These are phyloP conservation scores for Drosophila greeni DNA, from an alignment of 2,888 invertebrate species.

Conservation along the genomic window DNA sequence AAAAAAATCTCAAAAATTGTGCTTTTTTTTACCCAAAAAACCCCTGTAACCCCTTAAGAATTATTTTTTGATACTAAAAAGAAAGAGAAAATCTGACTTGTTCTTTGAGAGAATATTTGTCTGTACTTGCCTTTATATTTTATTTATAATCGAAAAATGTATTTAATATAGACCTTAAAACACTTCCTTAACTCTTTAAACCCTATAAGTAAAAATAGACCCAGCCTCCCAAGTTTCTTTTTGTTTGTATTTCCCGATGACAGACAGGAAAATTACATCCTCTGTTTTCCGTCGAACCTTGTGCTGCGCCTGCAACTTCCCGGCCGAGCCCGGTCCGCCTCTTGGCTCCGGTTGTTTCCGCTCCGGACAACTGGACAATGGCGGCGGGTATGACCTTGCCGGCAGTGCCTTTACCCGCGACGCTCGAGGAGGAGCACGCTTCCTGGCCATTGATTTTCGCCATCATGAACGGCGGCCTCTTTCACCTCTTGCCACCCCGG, in stretches of 20 bases:
- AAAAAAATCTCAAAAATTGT: too few species aligned
- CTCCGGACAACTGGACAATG: conserved; percentile 46
- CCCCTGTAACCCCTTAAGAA: too few species aligned
- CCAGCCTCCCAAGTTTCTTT: not conserved
- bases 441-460: conserved; percentile 62
- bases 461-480: conserved; percentile 9
- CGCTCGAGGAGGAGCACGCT: conserved; percentile 27
- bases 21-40: too few species aligned
- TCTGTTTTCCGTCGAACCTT: conserved; percentile 1
- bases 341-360: conserved; percentile 38
- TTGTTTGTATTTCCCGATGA: conserved; percentile 10
- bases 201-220: not conserved
- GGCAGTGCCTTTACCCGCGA: conserved; percentile 2
- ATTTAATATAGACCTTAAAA: not conserved
- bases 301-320: conserved; percentile 8
- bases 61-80: not conserved
- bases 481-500: too few species aligned
- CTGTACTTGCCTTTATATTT: too few species aligned
- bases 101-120: not conserved
- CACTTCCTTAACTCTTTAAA: not conserved
- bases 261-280: conserved; percentile 3
- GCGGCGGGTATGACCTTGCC: conserved; percentile 51
- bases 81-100: too few species aligned
- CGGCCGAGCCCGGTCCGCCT: conserved; percentile 25
- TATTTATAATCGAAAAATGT: too few species aligned